Evolutionary conservation across 2,797 vertebrate species (phyloP).

Genomic region (Lithobates sylvaticus): DNA sequence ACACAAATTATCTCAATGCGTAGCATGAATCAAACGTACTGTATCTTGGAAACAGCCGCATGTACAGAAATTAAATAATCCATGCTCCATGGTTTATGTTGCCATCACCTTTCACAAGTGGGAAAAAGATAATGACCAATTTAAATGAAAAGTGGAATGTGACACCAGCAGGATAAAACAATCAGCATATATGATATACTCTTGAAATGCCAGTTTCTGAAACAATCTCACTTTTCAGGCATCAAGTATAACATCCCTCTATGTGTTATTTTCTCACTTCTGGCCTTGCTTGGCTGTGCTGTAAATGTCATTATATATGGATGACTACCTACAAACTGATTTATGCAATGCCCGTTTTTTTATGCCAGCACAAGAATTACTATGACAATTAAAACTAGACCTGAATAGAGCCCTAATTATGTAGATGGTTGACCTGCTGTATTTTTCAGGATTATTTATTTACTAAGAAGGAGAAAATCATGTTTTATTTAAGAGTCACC

Average conservation of each 20-base stretch:
- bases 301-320: conserved; percentile 58
- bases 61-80: conserved; percentile 29
- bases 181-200: conserved; percentile 47
- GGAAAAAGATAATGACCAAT: conserved; percentile 48
- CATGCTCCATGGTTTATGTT: neutral
- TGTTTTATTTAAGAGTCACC: conserved; percentile 44
- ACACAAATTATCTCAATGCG: conserved; percentile 43
- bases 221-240: conserved; percentile 34
- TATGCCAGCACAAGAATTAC: conserved; percentile 46
- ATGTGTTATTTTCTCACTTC: conserved; percentile 38
- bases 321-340: conserved; percentile 50
- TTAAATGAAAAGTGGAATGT: conserved; percentile 54
- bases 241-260: conserved; percentile 19
- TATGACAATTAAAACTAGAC: conserved; percentile 58
- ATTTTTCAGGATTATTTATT: conserved; percentile 49
- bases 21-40: conserved; percentile 40
- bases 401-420: conserved; percentile 47
- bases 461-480: conserved; percentile 33
- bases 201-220: conserved; percentile 37
- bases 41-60: conserved; percentile 21
- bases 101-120: conserved; percentile 37
- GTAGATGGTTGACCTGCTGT: conserved; percentile 34
- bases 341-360: conserved; percentile 38
- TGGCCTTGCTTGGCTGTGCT: conserved; percentile 27
- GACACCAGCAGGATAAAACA: conserved; percentile 46